Conservation (phyloP, 2,797 vertebrate species). For the Melanotaenia nigrans region DNA sequence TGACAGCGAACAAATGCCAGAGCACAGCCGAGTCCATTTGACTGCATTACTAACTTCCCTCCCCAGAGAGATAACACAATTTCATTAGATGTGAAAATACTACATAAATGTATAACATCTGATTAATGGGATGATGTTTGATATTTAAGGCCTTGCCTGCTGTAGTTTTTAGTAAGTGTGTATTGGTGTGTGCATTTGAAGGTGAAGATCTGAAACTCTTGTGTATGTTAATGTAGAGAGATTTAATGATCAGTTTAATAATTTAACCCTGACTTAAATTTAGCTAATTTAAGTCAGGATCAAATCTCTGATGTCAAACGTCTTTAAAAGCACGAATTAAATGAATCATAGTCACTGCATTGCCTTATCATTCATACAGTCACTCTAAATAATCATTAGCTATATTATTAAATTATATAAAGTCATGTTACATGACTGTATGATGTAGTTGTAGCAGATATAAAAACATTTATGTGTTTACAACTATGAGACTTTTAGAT, state of each 20-base stretch:
- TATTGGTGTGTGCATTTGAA: slow-evolving; percentile 21
- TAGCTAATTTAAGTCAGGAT: slow-evolving; percentile 2
- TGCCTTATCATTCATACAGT: slow-evolving; percentile 57
- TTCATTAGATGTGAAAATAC: slow-evolving; percentile 8
- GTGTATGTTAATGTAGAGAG: slow-evolving; percentile 12
- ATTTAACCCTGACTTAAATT: slow-evolving; percentile 3
- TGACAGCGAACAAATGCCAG: background rate
- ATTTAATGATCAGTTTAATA: slow-evolving; percentile 22
- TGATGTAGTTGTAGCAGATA: slow-evolving; percentile 19
- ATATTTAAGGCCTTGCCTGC: slow-evolving; percentile 6
- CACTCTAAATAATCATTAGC: slow-evolving; percentile 8
- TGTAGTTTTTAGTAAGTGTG: slow-evolving; percentile 21
- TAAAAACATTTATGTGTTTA: background rate
- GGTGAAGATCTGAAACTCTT: slow-evolving; percentile 16
- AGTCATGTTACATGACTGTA: slow-evolving; percentile 2
- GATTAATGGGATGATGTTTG: slow-evolving; percentile 17
- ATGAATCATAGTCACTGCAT: slow-evolving; percentile 54
- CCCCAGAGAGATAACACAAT: slow-evolving; percentile 4
- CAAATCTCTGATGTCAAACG: slow-evolving; percentile 16
- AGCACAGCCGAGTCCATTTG: background rate
- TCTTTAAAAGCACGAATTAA: slow-evolving; percentile 26
- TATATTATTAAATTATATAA: slow-evolving; percentile 10
- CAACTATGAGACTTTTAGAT: slow-evolving; percentile 7
- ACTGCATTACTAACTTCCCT: slow-evolving; percentile 10
- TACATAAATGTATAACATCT: slow-evolving; percentile 8